These are phyloP conservation scores for Acronicta psi DNA, from an alignment of 2,888 invertebrate species.

Conservation along the genomic window DNA sequence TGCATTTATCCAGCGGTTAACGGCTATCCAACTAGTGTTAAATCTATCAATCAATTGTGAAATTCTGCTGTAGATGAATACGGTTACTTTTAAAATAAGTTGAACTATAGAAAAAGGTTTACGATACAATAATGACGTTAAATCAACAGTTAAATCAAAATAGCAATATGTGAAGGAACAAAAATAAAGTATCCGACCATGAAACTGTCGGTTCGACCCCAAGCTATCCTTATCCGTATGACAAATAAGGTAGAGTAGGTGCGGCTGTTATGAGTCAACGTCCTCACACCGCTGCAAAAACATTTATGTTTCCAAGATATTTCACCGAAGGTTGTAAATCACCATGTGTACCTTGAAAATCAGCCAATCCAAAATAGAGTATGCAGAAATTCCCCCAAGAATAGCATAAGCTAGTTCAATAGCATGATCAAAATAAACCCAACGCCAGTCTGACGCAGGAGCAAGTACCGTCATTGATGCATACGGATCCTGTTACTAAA, in stretches of 20 bases:
- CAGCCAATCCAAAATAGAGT: slow-evolving; percentile 45
- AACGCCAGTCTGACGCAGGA: slow-evolving; percentile 72
- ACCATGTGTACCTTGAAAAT: slow-evolving; percentile 34
- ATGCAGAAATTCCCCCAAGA: slow-evolving; percentile 45
- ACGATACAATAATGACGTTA: too few species aligned
- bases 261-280: slow-evolving; percentile 54
- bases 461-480: slow-evolving; percentile 75
- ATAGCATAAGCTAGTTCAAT: slow-evolving; percentile 56
- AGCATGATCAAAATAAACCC: slow-evolving; percentile 71
- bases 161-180: slow-evolving; percentile 11
- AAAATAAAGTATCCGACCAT: slow-evolving; percentile 41
- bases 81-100: too few species aligned
- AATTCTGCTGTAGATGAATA: too few species aligned
- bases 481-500: slow-evolving; percentile 70
- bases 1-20: too few species aligned
- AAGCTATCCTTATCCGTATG: slow-evolving; percentile 53
- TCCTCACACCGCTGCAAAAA: slow-evolving; percentile 38
- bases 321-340: slow-evolving; percentile 36
- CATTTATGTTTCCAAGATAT: slow-evolving; percentile 39
- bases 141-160: slow-evolving; percentile 7
- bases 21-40: too few species aligned
- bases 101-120: too few species aligned
- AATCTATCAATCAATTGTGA: too few species aligned
- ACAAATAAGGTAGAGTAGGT: slow-evolving; percentile 58
- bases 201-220: slow-evolving; percentile 48